Evolutionary conservation across 2,113 vertebrate species (phyloP).

Genomic region (Tachysurus fulvidraco): DNA sequence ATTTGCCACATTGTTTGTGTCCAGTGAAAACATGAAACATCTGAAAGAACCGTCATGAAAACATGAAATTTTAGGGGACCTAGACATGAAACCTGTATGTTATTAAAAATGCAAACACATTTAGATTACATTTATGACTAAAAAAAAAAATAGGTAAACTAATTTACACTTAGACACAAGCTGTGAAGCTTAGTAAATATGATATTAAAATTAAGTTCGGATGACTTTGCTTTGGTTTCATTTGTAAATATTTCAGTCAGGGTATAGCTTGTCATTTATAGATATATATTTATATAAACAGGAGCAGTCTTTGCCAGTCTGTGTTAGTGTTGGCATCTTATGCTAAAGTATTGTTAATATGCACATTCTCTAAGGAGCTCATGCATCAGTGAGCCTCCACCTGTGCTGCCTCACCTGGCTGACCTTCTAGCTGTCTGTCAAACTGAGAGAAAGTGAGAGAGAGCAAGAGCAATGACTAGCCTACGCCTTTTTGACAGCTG

Average conservation of each 20-base stretch:
- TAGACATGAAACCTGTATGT: background rate
- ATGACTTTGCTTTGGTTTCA: background rate
- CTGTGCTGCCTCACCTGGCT: conserved; percentile 34
- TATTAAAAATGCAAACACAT: background rate
- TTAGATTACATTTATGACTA: background rate
- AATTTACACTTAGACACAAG: background rate
- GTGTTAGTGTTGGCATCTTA: conserved; percentile 22
- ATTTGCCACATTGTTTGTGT: conserved; percentile 1
- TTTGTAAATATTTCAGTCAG: background rate
- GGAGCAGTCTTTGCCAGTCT: background rate
- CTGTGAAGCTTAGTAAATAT: background rate
- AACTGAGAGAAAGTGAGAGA: conserved; percentile 2
- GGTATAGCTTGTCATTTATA: background rate
- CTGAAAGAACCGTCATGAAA: background rate
- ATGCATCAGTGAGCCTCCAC: conserved; percentile 42
- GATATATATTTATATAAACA: background rate
- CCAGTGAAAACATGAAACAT: background rate
- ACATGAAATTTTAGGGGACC: background rate
- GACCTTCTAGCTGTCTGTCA: conserved; percentile 67
- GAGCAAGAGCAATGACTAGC: conserved; percentile 42
- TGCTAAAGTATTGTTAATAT: conserved; percentile 34
- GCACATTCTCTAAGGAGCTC: conserved; percentile 20
- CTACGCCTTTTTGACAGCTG: conserved; percentile 62
- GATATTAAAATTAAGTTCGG: background rate
- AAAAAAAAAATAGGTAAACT: background rate